These are phyloP conservation scores for Pediacus dermestoides DNA, from an alignment of 2,888 invertebrate species.

Conservation along the genomic window DNA sequence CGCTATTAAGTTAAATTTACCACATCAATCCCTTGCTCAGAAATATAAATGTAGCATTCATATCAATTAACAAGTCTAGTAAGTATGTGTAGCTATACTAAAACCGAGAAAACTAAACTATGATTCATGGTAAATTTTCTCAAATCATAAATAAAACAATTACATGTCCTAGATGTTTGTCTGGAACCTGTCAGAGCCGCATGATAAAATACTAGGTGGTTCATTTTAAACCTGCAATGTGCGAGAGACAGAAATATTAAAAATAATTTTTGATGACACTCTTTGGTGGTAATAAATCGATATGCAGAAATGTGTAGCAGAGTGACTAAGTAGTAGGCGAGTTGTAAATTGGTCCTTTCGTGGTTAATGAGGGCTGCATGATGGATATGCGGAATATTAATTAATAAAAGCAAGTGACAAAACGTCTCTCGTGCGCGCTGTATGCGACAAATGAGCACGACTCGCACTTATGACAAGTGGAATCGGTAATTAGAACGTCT, in stretches of 20 bases:
- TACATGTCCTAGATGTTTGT: too few species aligned
- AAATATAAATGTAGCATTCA: too few species aligned
- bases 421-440: slow-evolving; percentile 32
- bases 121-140: too few species aligned
- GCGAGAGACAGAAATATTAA: not conserved
- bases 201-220: not conserved
- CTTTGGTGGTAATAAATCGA: slow-evolving; percentile 37
- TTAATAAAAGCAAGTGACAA: slow-evolving; percentile 43
- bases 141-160: too few species aligned
- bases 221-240: not conserved
- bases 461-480: slow-evolving; percentile 42
- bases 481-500: slow-evolving; percentile 43
- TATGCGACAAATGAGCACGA: slow-evolving; percentile 41
- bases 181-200: too few species aligned
- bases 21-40: too few species aligned
- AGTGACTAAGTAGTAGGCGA: slow-evolving; percentile 38
- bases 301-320: slow-evolving; percentile 37
- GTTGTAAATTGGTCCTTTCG: slow-evolving; percentile 45
- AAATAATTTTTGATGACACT: not conserved
- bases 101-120: too few species aligned
- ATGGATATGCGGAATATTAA: slow-evolving; percentile 43
- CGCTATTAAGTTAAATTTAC: too few species aligned
- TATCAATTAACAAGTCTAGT: too few species aligned
- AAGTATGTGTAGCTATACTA: too few species aligned
- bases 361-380: slow-evolving; percentile 43